A percentile compares a stretch with the other conserved stretches of the same genome.
These are phyloP conservation scores for Anthrax anthrax DNA, from an alignment of 2,888 invertebrate species.

Conservation along the genomic window DNA sequence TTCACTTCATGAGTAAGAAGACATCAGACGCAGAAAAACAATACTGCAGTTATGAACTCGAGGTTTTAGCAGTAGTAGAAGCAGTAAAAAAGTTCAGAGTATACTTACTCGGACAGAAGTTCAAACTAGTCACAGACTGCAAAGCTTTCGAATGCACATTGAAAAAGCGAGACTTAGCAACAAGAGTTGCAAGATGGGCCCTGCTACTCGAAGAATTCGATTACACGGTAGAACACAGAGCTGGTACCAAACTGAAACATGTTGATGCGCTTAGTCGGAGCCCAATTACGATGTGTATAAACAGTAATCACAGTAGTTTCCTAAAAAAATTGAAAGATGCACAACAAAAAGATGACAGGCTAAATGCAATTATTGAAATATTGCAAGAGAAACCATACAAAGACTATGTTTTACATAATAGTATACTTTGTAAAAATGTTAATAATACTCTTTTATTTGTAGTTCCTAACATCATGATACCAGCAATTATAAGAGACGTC, in stretches of 20 bases:
- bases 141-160: conserved; percentile 11
- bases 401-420: neutral
- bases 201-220: conserved; percentile 14
- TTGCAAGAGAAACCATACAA: neutral
- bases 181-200: conserved; percentile 14
- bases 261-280: conserved; percentile 15
- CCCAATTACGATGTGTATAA: conserved; percentile 6
- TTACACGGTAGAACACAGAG: conserved; percentile 14
- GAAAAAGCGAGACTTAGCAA: conserved; percentile 11
- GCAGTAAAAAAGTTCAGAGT: conserved; percentile 16
- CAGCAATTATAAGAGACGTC: conserved; percentile 8
- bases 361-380: conserved; percentile 1
- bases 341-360: conserved; percentile 4
- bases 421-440: neutral
- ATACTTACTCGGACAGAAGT: conserved; percentile 14
- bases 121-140: conserved; percentile 12
- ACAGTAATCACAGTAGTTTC: neutral
- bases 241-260: conserved; percentile 13
- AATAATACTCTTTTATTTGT: conserved; percentile 7
- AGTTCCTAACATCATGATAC: conserved; percentile 11
- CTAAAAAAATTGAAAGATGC: conserved; percentile 1
- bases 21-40: conserved; percentile 6
- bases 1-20: conserved; percentile 5
- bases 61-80: conserved; percentile 6
- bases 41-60: conserved; percentile 5